phyloP scores from a whole-genome alignment of 1,140 invertebrate species.

The Ooceraea biroi region DNA sequence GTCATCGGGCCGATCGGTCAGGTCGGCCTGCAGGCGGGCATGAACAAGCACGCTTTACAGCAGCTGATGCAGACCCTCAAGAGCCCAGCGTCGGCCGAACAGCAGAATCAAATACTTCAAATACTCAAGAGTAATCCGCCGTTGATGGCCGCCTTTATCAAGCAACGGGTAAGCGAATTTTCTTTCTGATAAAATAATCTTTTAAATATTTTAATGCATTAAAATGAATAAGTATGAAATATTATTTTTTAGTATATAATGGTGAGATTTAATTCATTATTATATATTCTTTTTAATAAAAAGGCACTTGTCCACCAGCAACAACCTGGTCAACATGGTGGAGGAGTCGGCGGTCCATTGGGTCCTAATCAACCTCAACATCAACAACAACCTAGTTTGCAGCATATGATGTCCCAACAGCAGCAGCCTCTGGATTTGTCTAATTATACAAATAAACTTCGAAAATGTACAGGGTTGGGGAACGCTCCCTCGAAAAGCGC shows the following conservation, averaged over 20 bases:
- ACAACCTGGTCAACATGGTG: conserved; percentile 81
- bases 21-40: conserved; percentile 80
- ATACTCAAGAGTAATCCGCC: conserved; percentile 98
- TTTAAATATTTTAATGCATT: too few relatives aligned
- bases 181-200: not conserved
- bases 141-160: conserved; percentile 98
- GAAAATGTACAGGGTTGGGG: too few relatives aligned
- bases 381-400: conserved; percentile 84
- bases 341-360: conserved; percentile 78
- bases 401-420: conserved; percentile 86
- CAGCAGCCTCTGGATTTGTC: conserved; percentile 86
- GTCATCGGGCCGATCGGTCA: conserved; percentile 85
- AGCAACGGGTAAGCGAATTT: conserved; percentile 89
- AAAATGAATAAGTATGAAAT: too few relatives aligned
- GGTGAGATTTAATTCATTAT: conserved; percentile 56
- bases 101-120: conserved; percentile 96
- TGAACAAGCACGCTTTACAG: conserved; percentile 94
- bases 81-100: conserved; percentile 95
- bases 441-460: too few relatives aligned
- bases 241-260: too few relatives aligned
- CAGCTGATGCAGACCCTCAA: conserved; percentile 96
- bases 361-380: conserved; percentile 86
- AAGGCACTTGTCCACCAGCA: conserved; percentile 81
- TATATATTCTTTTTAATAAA: conserved; percentile 68
- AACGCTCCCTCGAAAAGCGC: too few relatives aligned